Conservation (phyloP, 1,140 invertebrate genomes). For the Cephus cinctus region DNA sequence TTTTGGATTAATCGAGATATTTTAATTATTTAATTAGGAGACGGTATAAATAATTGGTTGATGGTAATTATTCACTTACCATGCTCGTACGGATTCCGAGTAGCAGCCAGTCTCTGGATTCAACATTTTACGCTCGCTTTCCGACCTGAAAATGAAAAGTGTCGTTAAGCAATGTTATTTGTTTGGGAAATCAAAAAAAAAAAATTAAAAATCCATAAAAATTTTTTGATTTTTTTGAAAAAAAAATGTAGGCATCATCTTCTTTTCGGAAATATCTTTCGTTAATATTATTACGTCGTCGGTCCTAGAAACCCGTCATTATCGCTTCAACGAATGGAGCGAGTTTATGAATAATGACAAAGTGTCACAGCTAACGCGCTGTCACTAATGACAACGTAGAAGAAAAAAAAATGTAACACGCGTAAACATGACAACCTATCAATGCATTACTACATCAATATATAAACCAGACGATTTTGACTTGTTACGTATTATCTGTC, state of each 20-base stretch:
- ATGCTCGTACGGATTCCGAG: constrained; percentile 49
- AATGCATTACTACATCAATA: too few relatives aligned
- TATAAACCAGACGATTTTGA: too few relatives aligned
- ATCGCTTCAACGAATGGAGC: constrained; percentile 19
- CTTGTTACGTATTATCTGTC: too few relatives aligned
- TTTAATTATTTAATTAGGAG: too few relatives aligned
- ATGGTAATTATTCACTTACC: too few relatives aligned
- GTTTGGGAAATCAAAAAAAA: background rate
- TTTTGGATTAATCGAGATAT: too few relatives aligned
- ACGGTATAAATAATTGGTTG: too few relatives aligned
- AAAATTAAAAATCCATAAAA: background rate
- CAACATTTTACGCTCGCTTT: constrained; percentile 53
- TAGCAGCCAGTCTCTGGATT: constrained; percentile 51
- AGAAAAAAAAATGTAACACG: background rate
- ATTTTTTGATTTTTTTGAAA: too few relatives aligned
- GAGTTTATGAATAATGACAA: constrained; percentile 34
- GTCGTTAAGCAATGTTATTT: background rate
- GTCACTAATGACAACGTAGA: constrained; percentile 34
- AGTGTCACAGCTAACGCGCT: constrained; percentile 29
- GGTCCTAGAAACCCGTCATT: constrained; percentile 21
- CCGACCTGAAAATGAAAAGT: constrained; percentile 53
- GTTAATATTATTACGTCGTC: constrained; percentile 1
- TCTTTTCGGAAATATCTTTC: background rate
- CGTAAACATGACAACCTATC: too few relatives aligned
- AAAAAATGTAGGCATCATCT: too few relatives aligned